Evolutionary conservation across 2,888 invertebrate genomes (phyloP).

Genomic region (Lepas anatifera): DNA sequence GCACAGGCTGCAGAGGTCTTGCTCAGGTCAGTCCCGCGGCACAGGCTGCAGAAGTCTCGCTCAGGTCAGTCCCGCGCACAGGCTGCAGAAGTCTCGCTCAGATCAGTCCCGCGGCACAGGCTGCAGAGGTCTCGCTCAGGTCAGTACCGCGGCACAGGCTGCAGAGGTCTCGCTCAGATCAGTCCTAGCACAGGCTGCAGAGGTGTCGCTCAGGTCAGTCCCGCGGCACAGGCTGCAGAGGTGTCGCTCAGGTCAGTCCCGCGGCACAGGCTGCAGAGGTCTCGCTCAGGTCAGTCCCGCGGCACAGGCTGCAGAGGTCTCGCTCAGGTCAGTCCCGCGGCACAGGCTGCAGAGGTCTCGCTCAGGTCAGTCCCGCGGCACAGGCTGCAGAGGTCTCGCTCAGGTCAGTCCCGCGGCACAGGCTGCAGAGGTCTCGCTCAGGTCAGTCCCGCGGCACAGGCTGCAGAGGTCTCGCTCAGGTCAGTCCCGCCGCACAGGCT

Average conservation of each 20-base stretch:
- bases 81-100: neutral
- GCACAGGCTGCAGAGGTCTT: conserved; percentile 92
- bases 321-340: neutral
- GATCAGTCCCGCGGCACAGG: neutral
- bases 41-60: too few species aligned
- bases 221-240: too few species aligned
- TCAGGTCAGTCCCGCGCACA: too few species aligned
- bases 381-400: neutral
- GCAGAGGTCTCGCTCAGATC: neutral
- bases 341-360: neutral
- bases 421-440: neutral
- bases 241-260: neutral
- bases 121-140: neutral
- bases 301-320: neutral
- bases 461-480: neutral
- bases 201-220: neutral
- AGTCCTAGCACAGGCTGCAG: too few species aligned
- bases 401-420: neutral
- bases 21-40: conserved; percentile 47
- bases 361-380: neutral
- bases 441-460: neutral
- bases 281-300: too few species aligned
- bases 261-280: neutral
- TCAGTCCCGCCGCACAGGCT: too few species aligned
- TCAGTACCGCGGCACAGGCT: too few species aligned